phyloP scores from a whole-genome alignment of 2,113 vertebrate species.

The Melanocharis versteri region DNA sequence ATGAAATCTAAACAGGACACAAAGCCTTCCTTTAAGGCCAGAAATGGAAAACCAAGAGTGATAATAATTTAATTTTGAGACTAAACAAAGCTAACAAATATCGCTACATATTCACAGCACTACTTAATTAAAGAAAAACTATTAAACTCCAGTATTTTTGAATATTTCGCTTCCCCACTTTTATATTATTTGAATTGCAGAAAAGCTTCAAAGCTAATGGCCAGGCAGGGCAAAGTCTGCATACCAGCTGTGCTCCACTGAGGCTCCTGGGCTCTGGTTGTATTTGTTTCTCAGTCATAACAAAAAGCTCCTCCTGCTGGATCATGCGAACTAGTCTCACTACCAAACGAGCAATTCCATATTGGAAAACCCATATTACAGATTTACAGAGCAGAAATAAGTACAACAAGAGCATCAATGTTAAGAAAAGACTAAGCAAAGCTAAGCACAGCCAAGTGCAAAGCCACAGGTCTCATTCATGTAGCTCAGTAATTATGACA shows the following conservation, averaged over 20 bases:
- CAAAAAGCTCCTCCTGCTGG: not conserved
- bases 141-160: not conserved
- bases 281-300: not conserved
- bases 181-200: not conserved
- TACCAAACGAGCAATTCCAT: not conserved
- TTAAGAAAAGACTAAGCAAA: not conserved
- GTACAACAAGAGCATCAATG: not conserved
- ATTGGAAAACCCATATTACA: accelerated
- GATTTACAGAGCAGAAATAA: not conserved
- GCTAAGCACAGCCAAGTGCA: not conserved
- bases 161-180: not conserved
- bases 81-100: not conserved
- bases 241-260: not conserved
- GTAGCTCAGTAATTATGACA: not conserved
- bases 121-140: not conserved
- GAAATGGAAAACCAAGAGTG: not conserved
- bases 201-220: not conserved
- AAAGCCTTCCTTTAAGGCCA: not conserved
- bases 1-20: not conserved
- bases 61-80: not conserved
- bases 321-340: not conserved
- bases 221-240: not conserved
- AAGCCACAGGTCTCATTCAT: not conserved
- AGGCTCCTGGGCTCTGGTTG: not conserved
- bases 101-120: not conserved